These are phyloP conservation scores for Pogonomyrmex barbatus DNA, from an alignment of 1,140 invertebrate genomes.

Conservation along the genomic window DNA sequence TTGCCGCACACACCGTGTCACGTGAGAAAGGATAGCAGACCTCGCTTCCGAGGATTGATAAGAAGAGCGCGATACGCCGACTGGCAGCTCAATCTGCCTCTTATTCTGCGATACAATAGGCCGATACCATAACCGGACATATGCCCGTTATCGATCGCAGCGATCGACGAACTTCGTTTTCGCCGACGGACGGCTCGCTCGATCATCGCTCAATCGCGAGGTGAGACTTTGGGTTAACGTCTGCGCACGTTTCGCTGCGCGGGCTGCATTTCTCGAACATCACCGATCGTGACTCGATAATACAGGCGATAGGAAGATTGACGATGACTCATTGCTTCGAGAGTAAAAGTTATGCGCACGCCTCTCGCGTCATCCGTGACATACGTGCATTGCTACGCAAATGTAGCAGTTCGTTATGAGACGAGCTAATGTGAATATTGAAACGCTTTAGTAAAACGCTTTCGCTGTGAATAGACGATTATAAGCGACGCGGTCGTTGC, in stretches of 20 bases:
- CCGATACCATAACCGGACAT: slow-evolving; percentile 67
- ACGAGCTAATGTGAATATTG: slow-evolving; percentile 18
- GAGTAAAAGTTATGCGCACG: slow-evolving; percentile 48
- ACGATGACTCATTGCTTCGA: slow-evolving; percentile 63
- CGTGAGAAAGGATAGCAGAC: slow-evolving; percentile 66
- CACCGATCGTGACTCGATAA: slow-evolving; percentile 68
- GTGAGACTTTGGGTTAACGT: slow-evolving; percentile 63
- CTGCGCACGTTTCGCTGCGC: slow-evolving; percentile 35
- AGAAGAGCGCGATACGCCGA: slow-evolving; percentile 65
- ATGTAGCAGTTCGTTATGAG: slow-evolving; percentile 17
- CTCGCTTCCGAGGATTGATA: slow-evolving; percentile 61
- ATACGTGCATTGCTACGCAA: slow-evolving; percentile 1
- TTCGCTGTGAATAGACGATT: background rate
- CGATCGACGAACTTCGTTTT: slow-evolving; percentile 63
- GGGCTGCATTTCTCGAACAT: slow-evolving; percentile 41
- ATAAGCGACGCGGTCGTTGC: background rate
- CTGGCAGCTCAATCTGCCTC: slow-evolving; percentile 76
- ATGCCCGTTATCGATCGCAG: slow-evolving; percentile 65
- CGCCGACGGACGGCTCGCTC: slow-evolving; percentile 47
- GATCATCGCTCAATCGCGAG: slow-evolving; percentile 57
- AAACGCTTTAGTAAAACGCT: background rate
- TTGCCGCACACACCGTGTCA: slow-evolving; percentile 63
- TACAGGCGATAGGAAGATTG: slow-evolving; percentile 42
- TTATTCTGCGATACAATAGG: slow-evolving; percentile 65
- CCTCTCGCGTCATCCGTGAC: slow-evolving; percentile 37